Evolutionary conservation across 2,797 vertebrate species (phyloP), one percentile per base, ranked within the genome.

Genomic region (Lepilemur ruficaudatus): DNA sequence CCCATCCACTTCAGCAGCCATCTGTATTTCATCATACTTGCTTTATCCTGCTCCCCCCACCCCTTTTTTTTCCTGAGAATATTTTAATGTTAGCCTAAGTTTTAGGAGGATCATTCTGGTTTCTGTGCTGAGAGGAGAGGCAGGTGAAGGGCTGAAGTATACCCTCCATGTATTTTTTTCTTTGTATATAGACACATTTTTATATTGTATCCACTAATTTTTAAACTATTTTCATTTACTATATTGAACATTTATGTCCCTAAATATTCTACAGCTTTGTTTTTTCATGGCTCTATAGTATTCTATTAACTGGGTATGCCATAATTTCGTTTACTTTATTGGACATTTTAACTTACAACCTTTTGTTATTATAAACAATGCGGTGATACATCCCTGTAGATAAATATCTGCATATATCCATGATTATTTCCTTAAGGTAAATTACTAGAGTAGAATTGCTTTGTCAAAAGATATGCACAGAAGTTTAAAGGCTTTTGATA

Each of bases 401-500:
- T 76, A 84, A 84, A 75, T 73, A 10, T 67, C 57, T 50, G 13
- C n/a, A 23, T 46, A 41, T 81, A 32, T 61, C 20, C n/a, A 35
- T 85, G 35, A 67, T 93, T 41, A 61, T 90, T 95, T 90, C 43
- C 23, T 41, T 93, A 63, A 93, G 41, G 46, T 85, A 79, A 81
- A n/a, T 65, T 90, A 76, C 38, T 91, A 43, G 48, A 61, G 57
- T 75, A 78, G 32, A 92, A 88, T 88, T 89, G 18, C 18, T 90
- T 4, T 76, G 67, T 93, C 41, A 91, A 67, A 93, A 14, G 46
- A 70, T 79, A 48, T 30, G 43, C 41, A 89, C 20, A 93, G 38
- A 94, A 93, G 72, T 85, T 76, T 85, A 85, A 91, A 91, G 43
- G 18, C 50, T 95, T 91, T 84, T 96, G 73, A 93, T 81, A 88